These are phyloP conservation scores for Cerastoderma edule DNA, from an alignment of 2,888 invertebrate genomes.

Conservation along the genomic window DNA sequence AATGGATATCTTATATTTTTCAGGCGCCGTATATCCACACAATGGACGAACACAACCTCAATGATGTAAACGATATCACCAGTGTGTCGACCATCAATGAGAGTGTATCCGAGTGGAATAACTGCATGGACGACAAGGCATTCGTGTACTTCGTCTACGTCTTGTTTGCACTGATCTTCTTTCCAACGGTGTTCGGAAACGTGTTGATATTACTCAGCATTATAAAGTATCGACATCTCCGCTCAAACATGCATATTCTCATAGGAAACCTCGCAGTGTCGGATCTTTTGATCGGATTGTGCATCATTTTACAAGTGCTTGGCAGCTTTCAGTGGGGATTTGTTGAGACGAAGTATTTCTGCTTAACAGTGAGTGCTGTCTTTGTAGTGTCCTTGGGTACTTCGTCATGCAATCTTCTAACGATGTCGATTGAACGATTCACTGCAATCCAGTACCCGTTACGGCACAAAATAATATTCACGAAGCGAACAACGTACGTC, in stretches of 20 bases:
- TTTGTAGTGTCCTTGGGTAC: slow-evolving; percentile 52
- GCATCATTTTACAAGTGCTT: slow-evolving; percentile 40
- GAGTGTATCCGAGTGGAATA: slow-evolving; percentile 19
- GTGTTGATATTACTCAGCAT: slow-evolving; percentile 42
- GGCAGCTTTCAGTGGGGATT: slow-evolving; percentile 30
- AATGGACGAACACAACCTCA: background rate
- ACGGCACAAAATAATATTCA: slow-evolving; percentile 35
- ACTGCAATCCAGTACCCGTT: slow-evolving; percentile 40
- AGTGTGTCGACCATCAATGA: background rate
- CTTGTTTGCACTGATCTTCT: slow-evolving; percentile 43
- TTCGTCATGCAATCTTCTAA: slow-evolving; percentile 42
- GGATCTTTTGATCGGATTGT: slow-evolving; percentile 46
- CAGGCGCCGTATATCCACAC: background rate
- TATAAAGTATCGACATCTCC: slow-evolving; percentile 39
- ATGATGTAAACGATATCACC: background rate
- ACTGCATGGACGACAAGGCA: slow-evolving; percentile 43
- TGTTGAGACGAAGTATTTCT: slow-evolving; percentile 40
- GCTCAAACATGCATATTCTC: slow-evolving; percentile 50
- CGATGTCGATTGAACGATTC: slow-evolving; percentile 48
- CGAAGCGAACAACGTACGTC: slow-evolving; percentile 34
- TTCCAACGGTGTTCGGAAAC: slow-evolving; percentile 55
- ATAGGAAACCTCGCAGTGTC: slow-evolving; percentile 54
- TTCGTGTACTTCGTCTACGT: slow-evolving; percentile 48
- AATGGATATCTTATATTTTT: background rate
- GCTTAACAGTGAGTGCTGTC: slow-evolving; percentile 39